A percentile compares a stretch with the other conserved stretches of the same genome.
Conservation (phyloP, 1,140 invertebrate species). For the Bradysia coprophila region DNA sequence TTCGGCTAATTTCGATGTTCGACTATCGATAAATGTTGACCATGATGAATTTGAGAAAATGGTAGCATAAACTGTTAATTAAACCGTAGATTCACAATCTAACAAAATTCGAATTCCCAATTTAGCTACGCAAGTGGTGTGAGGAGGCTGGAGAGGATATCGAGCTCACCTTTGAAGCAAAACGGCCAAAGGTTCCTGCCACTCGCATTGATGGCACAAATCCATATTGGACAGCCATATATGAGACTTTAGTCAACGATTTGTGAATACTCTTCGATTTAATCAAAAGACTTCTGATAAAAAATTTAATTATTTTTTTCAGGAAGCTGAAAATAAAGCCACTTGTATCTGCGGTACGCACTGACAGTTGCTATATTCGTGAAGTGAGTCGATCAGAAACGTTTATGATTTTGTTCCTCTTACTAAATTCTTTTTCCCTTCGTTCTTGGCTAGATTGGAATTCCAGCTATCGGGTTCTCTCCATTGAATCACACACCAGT, state of each 20-base stretch:
- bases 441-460: conserved; percentile 35
- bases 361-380: conserved; percentile 42
- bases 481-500: conserved; percentile 58
- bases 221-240: conserved; percentile 60
- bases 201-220: conserved; percentile 44
- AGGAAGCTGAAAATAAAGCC: conserved; percentile 29
- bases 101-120: conserved; percentile 32
- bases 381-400: conserved; percentile 20
- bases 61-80: conserved; percentile 24
- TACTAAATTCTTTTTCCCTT: conserved; percentile 5
- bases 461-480: conserved; percentile 60
- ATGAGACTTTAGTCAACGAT: conserved; percentile 32
- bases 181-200: conserved; percentile 31
- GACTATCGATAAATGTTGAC: conserved; percentile 47
- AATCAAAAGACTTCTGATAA: neutral
- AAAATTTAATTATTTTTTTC: conserved; percentile 1
- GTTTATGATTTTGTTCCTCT: neutral
- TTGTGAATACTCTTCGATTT: conserved; percentile 16
- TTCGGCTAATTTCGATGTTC: conserved; percentile 52
- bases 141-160: conserved; percentile 38
- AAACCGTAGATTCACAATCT: conserved; percentile 29
- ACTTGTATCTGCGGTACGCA: conserved; percentile 47
- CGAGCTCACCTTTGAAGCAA: conserved; percentile 24
- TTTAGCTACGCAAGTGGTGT: conserved; percentile 35
- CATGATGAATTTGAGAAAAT: conserved; percentile 49